These are phyloP conservation scores for Nasonia longicornis DNA, from an alignment of 1,140 invertebrate genomes.

Conservation along the genomic window DNA sequence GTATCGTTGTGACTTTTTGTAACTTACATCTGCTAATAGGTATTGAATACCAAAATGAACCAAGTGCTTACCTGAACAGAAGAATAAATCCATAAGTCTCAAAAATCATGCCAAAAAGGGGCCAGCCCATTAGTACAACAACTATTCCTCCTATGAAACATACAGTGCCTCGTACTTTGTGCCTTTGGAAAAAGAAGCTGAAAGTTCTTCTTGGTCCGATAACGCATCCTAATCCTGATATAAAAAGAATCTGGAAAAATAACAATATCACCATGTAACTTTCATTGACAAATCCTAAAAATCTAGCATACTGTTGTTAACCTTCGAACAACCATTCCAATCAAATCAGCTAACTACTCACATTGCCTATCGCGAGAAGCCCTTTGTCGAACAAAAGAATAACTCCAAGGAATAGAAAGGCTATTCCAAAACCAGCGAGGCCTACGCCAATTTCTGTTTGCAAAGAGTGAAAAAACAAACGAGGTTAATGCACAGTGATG, in stretches of 20 bases:
- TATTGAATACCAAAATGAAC: not conserved
- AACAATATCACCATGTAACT: slow-evolving; percentile 1
- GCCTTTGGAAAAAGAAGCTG: slow-evolving; percentile 97
- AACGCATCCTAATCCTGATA: slow-evolving; percentile 93
- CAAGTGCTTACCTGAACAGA: slow-evolving; percentile 76
- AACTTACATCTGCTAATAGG: not conserved
- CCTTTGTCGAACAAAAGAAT: slow-evolving; percentile 98
- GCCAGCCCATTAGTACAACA: slow-evolving; percentile 96
- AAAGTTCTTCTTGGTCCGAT: slow-evolving; percentile 96
- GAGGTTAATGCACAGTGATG: slow-evolving; percentile 13
- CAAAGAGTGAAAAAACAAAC: slow-evolving; percentile 48
- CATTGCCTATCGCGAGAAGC: slow-evolving; percentile 98
- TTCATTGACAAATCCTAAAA: slow-evolving; percentile 15
- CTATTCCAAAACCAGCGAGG: slow-evolving; percentile 94
- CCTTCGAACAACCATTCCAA: not conserved
- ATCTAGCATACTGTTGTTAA: slow-evolving; percentile 23
- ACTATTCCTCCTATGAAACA: slow-evolving; percentile 96
- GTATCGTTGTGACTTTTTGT: not conserved
- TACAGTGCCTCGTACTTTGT: slow-evolving; percentile 93
- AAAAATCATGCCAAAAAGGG: slow-evolving; percentile 94
- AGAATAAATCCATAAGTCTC: slow-evolving; percentile 92
- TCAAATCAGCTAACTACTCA: slow-evolving; percentile 70
- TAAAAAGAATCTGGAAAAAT: slow-evolving; percentile 86
- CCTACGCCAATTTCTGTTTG: slow-evolving; percentile 96
- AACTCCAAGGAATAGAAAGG: slow-evolving; percentile 95